Evolutionary conservation across 2,113 vertebrate species (phyloP), one percentile per base, ranked within the genome.

Genomic region (Mixornis gularis): DNA sequence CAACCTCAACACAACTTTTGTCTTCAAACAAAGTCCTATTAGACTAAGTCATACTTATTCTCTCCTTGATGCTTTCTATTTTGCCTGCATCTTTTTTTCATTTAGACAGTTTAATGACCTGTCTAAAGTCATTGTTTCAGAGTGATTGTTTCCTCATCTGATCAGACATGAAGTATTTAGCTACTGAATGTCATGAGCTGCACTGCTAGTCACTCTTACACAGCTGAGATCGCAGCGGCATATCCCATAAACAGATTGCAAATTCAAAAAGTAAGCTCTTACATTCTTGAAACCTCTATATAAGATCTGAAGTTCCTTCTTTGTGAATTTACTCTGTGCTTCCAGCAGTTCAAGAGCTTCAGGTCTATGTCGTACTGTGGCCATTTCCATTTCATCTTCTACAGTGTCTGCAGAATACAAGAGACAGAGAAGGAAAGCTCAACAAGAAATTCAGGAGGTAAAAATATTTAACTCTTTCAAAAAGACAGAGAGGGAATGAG

Each of bases 251-350:
- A 72, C 1, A 10, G 10, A 73, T 7, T 13, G 20, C 29, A 78
- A 93, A 90, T 48, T 88, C 2, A 87, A 56, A 93, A 93, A 89
- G 19, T 13, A 92, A 91, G 24, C 71, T 92, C 99, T 99, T 97
- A 99, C 99, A 2, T 99, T 99, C 96, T 99, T 99, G 97, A 99
- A 99, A 97, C 99, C 99, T 68, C 99, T 98, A 95, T 99, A 99
- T 13, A 99, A 98, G 94, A 99, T 99, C 97, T 99, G 99, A 26
- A 99, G 98, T 97, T 99, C 99, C 97, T 99, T 99, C 95, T 99
- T 99, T 81, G 98, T 98, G 97, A 99, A 99, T 77, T 98, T 98
- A 44, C 98, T 99, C 97, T 99, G 99, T 66, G 99, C 98, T 96
- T 99, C 99, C 87, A 99, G 98, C 73, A 99, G 98, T 79, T 99